Evolutionary conservation across 2,797 vertebrate genomes (phyloP), one percentile per base, ranked within the genome.

Genomic region (Takifugu ocellatus): DNA sequence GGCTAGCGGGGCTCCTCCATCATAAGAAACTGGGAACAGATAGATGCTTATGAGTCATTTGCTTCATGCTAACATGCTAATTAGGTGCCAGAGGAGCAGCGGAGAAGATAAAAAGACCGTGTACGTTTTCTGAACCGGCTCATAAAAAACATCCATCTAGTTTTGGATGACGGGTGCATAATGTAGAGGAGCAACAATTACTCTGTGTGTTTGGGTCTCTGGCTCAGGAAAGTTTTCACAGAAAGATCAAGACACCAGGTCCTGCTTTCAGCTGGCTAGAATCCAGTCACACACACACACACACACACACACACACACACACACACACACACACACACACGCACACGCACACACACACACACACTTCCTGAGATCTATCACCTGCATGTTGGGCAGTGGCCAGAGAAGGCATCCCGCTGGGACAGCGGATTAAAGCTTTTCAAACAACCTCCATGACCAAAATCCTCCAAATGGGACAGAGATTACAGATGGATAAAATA

Each of bases 401-500:
- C 77, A 79, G 67, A 63, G 61, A 69, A 70, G n/a, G n/a, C n/a
- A n/a, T n/a, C n/a, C n/a, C n/a, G 24, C 78, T 78, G 75, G 47
- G 70, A 78, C 45, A 71, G 55, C n/a, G 76, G 85, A 90, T 89
- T 90, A 89, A 59, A 72, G 49, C 68, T 84, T 84, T 86, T 84
- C 81, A 86, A 88, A 72, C 60, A 73, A 67, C 59, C 69, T 70
- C 70, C 81, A 63, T 50, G 64, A 78, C 77, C 81, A 67, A 63
- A 75, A 84, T 74, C 73, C 75, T 76, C 69, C 72, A 75, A 79
- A 84, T 78, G 74, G 78, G 78, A 81, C 75, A 73, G 46, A 82
- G 73, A 78, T 82, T 85, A 77, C 67, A 63, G 61, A 65, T 59
- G 65, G 66, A 63, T 75, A 63, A 64, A 74, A 75, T 58, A 51